A percentile compares a stretch with the other conserved stretches of the same genome.
Conservation (phyloP, 2,797 vertebrate species). For the Syndactyla subalaris region DNA sequence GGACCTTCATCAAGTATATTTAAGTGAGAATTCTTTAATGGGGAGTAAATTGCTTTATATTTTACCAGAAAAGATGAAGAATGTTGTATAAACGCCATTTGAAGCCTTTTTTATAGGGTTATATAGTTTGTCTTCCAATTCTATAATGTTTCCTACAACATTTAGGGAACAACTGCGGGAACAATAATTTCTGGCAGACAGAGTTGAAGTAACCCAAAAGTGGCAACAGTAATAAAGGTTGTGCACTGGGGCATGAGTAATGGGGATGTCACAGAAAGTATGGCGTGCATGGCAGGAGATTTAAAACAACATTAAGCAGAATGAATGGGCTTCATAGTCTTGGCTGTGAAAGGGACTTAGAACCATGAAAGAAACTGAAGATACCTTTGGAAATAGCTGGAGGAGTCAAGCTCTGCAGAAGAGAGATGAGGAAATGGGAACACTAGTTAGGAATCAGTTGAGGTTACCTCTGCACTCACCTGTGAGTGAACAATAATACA, state of each 20-base stretch:
- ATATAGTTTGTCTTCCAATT: not conserved
- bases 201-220: not conserved
- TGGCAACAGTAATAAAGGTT: not conserved
- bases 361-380: not conserved
- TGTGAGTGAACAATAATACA: not conserved
- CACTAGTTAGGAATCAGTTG: not conserved
- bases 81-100: not conserved
- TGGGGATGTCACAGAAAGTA: not conserved
- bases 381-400: not conserved
- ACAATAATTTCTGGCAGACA: not conserved
- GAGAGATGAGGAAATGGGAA: not conserved
- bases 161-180: not conserved
- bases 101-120: not conserved
- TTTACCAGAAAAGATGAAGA: not conserved
- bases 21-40: not conserved
- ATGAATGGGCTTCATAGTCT: not conserved
- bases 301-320: not conserved
- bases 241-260: too few relatives aligned
- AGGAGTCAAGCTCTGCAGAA: not conserved
- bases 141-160: not conserved
- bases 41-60: not conserved
- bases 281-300: not conserved
- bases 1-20: not conserved
- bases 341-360: not conserved
- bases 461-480: not conserved